phyloP scores from a whole-genome alignment of 1,140 invertebrate genomes.

The Drosophila bocqueti region DNA sequence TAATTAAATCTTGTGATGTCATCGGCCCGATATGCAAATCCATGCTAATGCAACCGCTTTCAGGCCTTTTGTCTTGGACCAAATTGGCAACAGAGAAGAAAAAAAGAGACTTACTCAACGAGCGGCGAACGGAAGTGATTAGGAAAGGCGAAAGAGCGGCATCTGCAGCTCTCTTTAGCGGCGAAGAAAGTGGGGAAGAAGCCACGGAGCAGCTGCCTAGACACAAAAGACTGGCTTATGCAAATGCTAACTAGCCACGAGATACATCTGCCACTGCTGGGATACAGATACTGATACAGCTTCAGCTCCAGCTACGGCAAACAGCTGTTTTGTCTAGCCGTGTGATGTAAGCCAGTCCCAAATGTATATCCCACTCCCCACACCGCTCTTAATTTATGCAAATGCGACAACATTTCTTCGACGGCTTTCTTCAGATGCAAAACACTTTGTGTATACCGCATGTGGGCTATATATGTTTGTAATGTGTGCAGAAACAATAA shows the following conservation, averaged over 20 bases:
- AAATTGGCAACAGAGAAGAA: conserved; percentile 44
- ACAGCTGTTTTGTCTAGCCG: conserved; percentile 65
- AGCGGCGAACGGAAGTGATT: conserved; percentile 74
- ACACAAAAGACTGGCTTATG: conserved; percentile 75
- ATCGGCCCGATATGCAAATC: conserved; percentile 46
- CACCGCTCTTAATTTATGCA: conserved; percentile 76
- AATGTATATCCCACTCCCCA: conserved; percentile 18
- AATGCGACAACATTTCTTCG: conserved; percentile 70
- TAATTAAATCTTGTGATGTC: conserved; percentile 45
- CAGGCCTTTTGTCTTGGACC: conserved; percentile 43
- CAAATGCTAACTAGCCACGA: conserved; percentile 58
- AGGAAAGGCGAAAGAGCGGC: conserved; percentile 57
- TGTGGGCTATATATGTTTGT: conserved; percentile 20
- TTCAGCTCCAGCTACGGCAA: conserved; percentile 1
- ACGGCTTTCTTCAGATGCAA: conserved; percentile 75
- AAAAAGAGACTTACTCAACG: conserved; percentile 62
- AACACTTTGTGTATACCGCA: conserved; percentile 21
- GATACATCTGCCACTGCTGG: conserved; percentile 2
- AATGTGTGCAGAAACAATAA: conserved; percentile 42
- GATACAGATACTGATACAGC: conserved; percentile 26
- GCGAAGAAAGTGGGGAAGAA: conserved; percentile 74
- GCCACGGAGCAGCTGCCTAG: conserved; percentile 11
- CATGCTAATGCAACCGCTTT: conserved; percentile 36
- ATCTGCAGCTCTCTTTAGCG: conserved; percentile 5
- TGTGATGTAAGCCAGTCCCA: conserved; percentile 69